Evolutionary conservation across 2,113 vertebrate species (phyloP), one percentile per base, ranked within the genome.

Genomic region (Alosa alosa): DNA sequence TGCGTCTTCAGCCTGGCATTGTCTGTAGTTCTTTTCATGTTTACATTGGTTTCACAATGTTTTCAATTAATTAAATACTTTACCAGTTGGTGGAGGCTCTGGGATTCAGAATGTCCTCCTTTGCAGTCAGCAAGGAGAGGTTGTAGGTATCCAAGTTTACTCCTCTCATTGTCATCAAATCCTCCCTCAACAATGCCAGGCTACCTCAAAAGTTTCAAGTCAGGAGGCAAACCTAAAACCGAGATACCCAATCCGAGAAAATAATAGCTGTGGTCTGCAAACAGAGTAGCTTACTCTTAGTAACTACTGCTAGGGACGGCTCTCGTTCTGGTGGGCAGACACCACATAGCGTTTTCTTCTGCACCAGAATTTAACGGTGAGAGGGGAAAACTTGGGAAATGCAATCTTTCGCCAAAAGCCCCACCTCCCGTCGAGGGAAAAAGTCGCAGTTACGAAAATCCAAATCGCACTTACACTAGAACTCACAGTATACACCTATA

Each of bases 41-140:
- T 55, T 55, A 55, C 52, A 55, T 55, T 13, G 17, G 5, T 22
- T 60, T 22, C 55, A 55, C 52, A 60, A 22, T 39, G 72, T 39
- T 78, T 17, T 78, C 25, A 78, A 15, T 78, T 13, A 31, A 17
- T 17, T 78, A 15, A 78, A 78, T 78, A 81, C 46, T 86, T 94
- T 96, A 97, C 96, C 96, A 97, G 94, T 94, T 94, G 86, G 95
- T 95, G 83, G 94, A 95, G 31, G 94, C 95, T 0, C 95, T 93
- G 8, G 93, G 92, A 92, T 96, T 96, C 50, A 94, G 90, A 90
- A 96, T 95, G 93, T 97, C 96, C 90, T 96, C 96, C 89, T 95
- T 95, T 81, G 96, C 96, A 46, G 95, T 96, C 88, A 96, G 92
- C 91, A 96, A 93, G 78, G 96, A 96, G 91, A 96, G 89, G 91